These are phyloP conservation scores for Chauna torquata DNA, from an alignment of 2,113 vertebrate species.

Conservation along the genomic window DNA sequence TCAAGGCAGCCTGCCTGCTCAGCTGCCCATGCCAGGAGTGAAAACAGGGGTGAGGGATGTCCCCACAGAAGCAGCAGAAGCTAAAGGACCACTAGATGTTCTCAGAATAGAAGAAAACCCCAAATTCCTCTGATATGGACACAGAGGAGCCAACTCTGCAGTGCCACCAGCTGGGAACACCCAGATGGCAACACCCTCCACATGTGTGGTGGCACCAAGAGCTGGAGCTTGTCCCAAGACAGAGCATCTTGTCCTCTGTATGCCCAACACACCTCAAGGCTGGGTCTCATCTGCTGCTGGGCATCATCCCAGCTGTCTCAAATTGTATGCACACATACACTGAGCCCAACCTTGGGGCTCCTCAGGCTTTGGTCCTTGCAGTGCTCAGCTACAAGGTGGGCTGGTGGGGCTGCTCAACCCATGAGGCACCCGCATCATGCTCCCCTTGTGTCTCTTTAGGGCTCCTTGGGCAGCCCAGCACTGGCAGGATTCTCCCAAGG, in stretches of 20 bases:
- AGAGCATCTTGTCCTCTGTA: background rate
- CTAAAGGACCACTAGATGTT: background rate
- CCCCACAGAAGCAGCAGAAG: background rate
- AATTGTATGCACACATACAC: background rate
- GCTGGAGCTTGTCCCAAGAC: background rate
- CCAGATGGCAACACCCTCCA: too few species aligned
- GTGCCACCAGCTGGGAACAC: background rate
- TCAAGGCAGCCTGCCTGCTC: background rate
- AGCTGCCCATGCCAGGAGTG: background rate
- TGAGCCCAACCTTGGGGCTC: background rate
- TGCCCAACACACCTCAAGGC: fast-evolving
- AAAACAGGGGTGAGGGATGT: background rate
- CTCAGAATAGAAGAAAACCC: background rate
- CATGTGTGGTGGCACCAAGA: background rate
- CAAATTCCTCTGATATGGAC: background rate
- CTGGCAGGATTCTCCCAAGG: background rate
- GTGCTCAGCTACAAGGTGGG: background rate
- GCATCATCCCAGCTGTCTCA: background rate
- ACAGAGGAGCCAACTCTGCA: background rate
- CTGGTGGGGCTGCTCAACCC: background rate
- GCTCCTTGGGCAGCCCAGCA: background rate
- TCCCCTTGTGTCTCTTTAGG: background rate
- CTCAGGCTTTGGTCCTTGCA: background rate
- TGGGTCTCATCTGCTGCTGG: background rate
- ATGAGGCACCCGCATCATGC: fast-evolving